Conservation (phyloP, 1,140 invertebrate species). For the Drosophila subpulchrella region DNA sequence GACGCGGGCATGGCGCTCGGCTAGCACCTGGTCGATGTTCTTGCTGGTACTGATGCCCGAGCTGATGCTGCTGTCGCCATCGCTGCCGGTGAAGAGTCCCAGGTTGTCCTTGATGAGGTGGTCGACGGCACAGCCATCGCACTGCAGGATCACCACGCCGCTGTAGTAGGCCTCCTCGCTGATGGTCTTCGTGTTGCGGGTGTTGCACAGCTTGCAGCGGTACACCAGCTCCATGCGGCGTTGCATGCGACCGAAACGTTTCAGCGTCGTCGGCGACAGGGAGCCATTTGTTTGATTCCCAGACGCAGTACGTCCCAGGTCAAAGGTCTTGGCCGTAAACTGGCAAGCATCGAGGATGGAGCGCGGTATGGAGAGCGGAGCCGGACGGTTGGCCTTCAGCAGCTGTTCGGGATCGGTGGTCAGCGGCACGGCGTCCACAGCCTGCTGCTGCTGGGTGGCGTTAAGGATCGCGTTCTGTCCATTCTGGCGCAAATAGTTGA, state of each 20-base stretch:
- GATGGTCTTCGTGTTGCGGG: slow-evolving; percentile 91
- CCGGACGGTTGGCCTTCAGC: slow-evolving; percentile 48
- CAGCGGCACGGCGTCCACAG: slow-evolving; percentile 47
- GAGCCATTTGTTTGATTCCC: slow-evolving; percentile 40
- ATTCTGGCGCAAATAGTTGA: slow-evolving; percentile 78
- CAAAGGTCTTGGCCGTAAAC: slow-evolving; percentile 68
- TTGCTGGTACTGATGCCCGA: slow-evolving; percentile 88
- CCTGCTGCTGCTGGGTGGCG: slow-evolving; percentile 63
- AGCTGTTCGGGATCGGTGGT: slow-evolving; percentile 42
- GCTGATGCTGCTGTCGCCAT: slow-evolving; percentile 88
- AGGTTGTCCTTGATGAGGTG: slow-evolving; percentile 97
- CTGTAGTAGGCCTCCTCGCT: slow-evolving; percentile 93
- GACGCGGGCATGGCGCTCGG: slow-evolving; percentile 89
- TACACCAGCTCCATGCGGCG: slow-evolving; percentile 90
- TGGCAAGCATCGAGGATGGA: slow-evolving; percentile 76
- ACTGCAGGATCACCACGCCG: slow-evolving; percentile 95
- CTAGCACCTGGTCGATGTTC: slow-evolving; percentile 94
- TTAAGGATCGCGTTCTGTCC: slow-evolving; percentile 81
- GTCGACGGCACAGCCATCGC: slow-evolving; percentile 93
- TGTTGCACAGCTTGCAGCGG: slow-evolving; percentile 94
- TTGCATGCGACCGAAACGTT: slow-evolving; percentile 83
- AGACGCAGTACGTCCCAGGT: slow-evolving; percentile 11
- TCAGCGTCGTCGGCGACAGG: slow-evolving; percentile 72
- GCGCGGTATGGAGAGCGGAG: slow-evolving; percentile 75
- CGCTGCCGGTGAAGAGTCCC: slow-evolving; percentile 90